These are phyloP conservation scores for Aleiodes testaceus DNA, from an alignment of 2,888 invertebrate species.

Conservation along the genomic window DNA sequence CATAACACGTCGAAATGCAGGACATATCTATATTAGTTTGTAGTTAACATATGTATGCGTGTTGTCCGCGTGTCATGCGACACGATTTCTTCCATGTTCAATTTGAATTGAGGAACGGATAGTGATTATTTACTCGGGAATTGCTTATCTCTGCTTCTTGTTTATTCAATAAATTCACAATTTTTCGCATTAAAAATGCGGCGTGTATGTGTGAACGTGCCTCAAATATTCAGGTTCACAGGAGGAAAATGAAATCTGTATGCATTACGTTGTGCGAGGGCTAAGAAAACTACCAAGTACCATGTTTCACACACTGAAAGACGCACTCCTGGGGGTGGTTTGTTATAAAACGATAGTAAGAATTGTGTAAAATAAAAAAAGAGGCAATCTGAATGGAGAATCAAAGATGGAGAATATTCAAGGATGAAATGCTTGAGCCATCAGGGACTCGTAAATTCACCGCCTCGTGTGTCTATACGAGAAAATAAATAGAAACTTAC, in stretches of 20 bases:
- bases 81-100: not conserved
- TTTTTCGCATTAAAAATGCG: slow-evolving; percentile 29
- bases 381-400: not conserved
- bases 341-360: slow-evolving; percentile 2
- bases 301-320: slow-evolving; percentile 10
- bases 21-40: slow-evolving; percentile 30
- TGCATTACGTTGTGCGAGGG: slow-evolving; percentile 48
- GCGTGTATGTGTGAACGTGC: not conserved
- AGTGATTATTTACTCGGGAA: too few species aligned
- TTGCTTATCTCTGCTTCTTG: not conserved
- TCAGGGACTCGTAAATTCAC: slow-evolving; percentile 47
- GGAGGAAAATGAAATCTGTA: slow-evolving; percentile 46
- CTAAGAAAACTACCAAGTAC: slow-evolving; percentile 33
- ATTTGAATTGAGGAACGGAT: too few species aligned
- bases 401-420: slow-evolving; percentile 7
- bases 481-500: slow-evolving; percentile 16
- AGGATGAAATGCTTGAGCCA: slow-evolving; percentile 42
- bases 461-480: slow-evolving; percentile 31
- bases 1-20: slow-evolving; percentile 33
- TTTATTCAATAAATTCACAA: slow-evolving; percentile 19
- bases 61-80: not conserved
- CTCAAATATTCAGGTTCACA: slow-evolving; percentile 33
- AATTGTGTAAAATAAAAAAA: slow-evolving; percentile 1
- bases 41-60: slow-evolving; percentile 32
- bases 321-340: slow-evolving; percentile 25